Percentiles rank a stretch among this genome's conserved stretches.
Conservation (phyloP, 2,888 invertebrate genomes). For the Phasia obesa region DNA sequence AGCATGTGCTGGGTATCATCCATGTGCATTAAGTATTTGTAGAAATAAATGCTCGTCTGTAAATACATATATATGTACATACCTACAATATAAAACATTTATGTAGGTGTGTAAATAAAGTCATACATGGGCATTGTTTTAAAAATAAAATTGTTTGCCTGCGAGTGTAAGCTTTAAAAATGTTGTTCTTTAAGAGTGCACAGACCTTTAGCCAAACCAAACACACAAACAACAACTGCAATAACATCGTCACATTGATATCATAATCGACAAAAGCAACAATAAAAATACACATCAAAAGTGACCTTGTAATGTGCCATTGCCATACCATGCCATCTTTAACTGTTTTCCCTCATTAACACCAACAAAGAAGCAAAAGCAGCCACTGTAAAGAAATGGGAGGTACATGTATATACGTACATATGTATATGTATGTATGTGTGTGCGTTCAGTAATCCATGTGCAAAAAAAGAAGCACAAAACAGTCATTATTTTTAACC, state of each 20-base stretch:
- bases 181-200: slow-evolving; percentile 66
- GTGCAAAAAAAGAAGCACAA: neutral
- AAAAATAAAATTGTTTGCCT: slow-evolving; percentile 36
- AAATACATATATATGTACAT: neutral
- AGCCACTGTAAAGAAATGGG: slow-evolving; percentile 34
- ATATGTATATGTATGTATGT: neutral
- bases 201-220: slow-evolving; percentile 67
- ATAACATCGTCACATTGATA: slow-evolving; percentile 51
- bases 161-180: slow-evolving; percentile 36
- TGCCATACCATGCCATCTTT: slow-evolving; percentile 65
- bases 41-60: neutral
- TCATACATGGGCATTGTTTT: slow-evolving; percentile 44
- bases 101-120: slow-evolving; percentile 20
- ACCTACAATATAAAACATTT: neutral
- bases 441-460: neutral
- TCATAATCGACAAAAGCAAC: slow-evolving; percentile 60
- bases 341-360: slow-evolving; percentile 69
- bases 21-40: no score
- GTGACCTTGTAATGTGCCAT: slow-evolving; percentile 71
- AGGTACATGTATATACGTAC: neutral
- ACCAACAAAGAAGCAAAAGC: slow-evolving; percentile 45
- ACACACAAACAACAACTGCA: slow-evolving; percentile 39
- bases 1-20: no score
- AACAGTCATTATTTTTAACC: slow-evolving; percentile 15
- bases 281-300: slow-evolving; percentile 58